Percentiles rank a stretch among this genome's conserved stretches.
Conservation (phyloP, 1,140 invertebrate genomes). For the Oryzaephilus surinamensis region DNA sequence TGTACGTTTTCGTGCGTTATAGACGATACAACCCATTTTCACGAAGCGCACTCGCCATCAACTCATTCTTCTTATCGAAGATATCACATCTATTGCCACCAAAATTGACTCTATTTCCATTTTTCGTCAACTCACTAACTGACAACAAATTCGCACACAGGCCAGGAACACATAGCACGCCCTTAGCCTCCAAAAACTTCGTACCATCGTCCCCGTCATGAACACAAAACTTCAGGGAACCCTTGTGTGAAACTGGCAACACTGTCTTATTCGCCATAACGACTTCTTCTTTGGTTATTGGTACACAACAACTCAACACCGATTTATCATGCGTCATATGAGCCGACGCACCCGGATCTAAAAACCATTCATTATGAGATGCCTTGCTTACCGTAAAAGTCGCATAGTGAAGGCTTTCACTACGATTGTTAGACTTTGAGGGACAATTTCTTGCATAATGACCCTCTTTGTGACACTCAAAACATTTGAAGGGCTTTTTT, state of each 20-base stretch:
- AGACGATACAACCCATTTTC: neutral
- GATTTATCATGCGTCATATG: constrained; percentile 17
- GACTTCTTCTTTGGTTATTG: constrained; percentile 6
- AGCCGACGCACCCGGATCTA: constrained; percentile 20
- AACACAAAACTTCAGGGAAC: constrained; percentile 18
- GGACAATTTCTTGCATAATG: too few relatives aligned
- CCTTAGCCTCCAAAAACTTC: constrained; percentile 17
- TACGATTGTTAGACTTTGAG: too few relatives aligned
- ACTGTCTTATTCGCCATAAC: constrained; percentile 16
- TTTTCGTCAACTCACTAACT: neutral
- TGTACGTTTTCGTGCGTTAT: neutral
- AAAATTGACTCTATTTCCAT: neutral
- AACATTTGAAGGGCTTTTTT: too few relatives aligned
- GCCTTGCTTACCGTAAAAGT: too few relatives aligned
- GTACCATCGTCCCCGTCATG: constrained; percentile 17
- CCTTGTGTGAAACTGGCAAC: too few relatives aligned
- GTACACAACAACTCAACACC: constrained; percentile 14
- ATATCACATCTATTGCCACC: neutral
- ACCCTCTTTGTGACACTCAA: too few relatives aligned
- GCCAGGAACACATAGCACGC: constrained; percentile 8
- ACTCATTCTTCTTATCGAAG: neutral
- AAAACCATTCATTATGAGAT: too few relatives aligned
- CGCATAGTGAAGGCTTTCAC: too few relatives aligned
- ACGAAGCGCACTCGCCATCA: neutral
- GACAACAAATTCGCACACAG: neutral